Evolutionary conservation across 2,113 vertebrate genomes (phyloP).

Genomic region (Naja naja): DNA sequence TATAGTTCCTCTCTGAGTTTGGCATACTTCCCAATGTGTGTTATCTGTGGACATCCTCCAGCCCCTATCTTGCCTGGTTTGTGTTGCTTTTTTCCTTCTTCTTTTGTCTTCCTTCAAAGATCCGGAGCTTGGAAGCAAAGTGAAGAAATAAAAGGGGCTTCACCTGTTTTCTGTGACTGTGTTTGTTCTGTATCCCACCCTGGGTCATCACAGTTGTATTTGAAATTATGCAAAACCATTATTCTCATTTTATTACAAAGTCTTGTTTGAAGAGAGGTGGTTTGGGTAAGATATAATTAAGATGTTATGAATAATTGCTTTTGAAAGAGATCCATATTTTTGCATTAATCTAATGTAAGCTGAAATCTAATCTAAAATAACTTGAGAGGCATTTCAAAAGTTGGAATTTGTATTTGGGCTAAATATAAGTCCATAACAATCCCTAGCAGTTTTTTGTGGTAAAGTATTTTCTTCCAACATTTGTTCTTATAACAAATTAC

Average conservation of each 20-base stretch:
- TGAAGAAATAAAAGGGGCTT: too few species aligned
- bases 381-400: constrained; percentile 17
- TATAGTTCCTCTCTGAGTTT: too few species aligned
- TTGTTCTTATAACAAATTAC: constrained; percentile 20
- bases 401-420: constrained; percentile 19
- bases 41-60: too few species aligned
- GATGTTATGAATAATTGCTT: constrained; percentile 4
- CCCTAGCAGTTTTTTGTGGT: constrained; percentile 23
- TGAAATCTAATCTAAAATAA: constrained; percentile 12
- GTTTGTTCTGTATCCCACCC: too few species aligned
- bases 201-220: not conserved
- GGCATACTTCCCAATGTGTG: too few species aligned
- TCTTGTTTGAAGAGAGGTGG: constrained; percentile 8
- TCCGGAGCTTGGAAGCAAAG: too few species aligned
- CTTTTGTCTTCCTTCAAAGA: too few species aligned
- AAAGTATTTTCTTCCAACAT: constrained; percentile 21
- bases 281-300: constrained; percentile 13
- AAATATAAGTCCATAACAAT: constrained; percentile 30
- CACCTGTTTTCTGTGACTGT: too few species aligned
- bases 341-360: constrained; percentile 7
- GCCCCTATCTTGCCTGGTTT: too few species aligned
- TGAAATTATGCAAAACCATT: constrained; percentile 16
- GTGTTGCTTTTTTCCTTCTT: too few species aligned
- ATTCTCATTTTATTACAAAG: constrained; percentile 3
- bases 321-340: constrained; percentile 27